These are phyloP conservation scores for Saturnia pavonia DNA, from an alignment of 2,888 invertebrate species.

Conservation along the genomic window DNA sequence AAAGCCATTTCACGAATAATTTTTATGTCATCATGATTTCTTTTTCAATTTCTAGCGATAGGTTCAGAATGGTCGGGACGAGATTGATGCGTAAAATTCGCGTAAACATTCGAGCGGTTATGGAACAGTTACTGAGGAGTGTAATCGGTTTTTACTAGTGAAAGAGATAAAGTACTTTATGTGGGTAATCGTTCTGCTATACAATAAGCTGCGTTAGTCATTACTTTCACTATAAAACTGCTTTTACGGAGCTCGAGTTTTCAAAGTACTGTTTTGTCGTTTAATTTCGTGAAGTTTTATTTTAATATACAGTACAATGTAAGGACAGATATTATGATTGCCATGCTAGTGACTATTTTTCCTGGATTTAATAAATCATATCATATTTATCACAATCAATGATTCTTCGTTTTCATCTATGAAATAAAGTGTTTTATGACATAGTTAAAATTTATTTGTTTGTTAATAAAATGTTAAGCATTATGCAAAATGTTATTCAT, in stretches of 20 bases:
- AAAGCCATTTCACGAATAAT: constrained; percentile 47
- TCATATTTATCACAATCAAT: too few species aligned
- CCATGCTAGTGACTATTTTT: too few species aligned
- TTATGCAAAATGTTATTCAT: background rate
- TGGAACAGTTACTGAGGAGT: constrained; percentile 67
- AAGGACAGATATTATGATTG: too few species aligned
- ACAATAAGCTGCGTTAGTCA: constrained; percentile 64
- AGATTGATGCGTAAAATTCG: constrained; percentile 78
- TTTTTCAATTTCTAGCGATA: constrained; percentile 71
- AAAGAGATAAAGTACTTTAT: constrained; percentile 78
- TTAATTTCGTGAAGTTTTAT: too few species aligned
- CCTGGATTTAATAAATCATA: background rate
- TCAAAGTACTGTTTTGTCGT: constrained; percentile 26
- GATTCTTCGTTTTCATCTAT: too few species aligned
- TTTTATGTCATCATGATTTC: constrained; percentile 75
- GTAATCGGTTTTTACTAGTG: too few species aligned
- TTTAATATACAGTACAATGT: too few species aligned
- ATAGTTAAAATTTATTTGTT: background rate
- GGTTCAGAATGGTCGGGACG: constrained; percentile 50
- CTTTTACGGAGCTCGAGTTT: constrained; percentile 54
- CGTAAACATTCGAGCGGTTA: constrained; percentile 76
- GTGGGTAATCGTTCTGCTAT: constrained; percentile 77
- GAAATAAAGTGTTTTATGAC: too few species aligned
- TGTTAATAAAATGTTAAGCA: background rate
- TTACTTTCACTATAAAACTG: constrained; percentile 50